Evolutionary conservation across 1,140 invertebrate genomes (phyloP), one percentile per base, ranked within the genome.

Genomic region (Oreohelix idahoensis): DNA sequence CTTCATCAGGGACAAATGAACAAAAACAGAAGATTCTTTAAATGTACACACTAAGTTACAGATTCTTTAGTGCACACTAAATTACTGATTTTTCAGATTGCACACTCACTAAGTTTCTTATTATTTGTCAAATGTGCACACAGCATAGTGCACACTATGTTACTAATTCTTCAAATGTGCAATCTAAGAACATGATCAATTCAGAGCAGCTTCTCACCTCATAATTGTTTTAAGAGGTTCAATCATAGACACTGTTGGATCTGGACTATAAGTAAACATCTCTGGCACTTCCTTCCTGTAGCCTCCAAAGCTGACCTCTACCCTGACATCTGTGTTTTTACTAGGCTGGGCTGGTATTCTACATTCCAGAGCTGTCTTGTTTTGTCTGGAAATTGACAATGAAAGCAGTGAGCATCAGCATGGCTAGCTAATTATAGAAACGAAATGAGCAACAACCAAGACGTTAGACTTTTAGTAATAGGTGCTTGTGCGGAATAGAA

Each of bases 221-320:
- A 91, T 75, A 20, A 91, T 90, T 42, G 84, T 88, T 45, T 85
- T 87, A 29, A 82, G 88, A 0, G 90, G 90, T 63, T 88, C 88
- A n/a, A 91, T 88, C 63, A 84, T 84, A 13, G 73, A 81, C n/a
- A 91, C 89, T n/a, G 82, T 86, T 13, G 90, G 90, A 69, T 91
- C 89, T 5, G 86, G 71, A 0, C 78, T 79, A 78, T 90, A 91
- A 0, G 78, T 76, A 83, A 90, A 91, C 26, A 85, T 84, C 20
- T 87, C 76, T 8, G 79, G 35, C 0, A 86, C 42, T 0, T 84
- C 42, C 69, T 89, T 88, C 45, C 84, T 86, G n/a, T 84, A 85
- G 29, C 89, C 89, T 38, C 90, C 89, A 87, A 91, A 91, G 80
- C 84, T 89, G 35, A 91, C 87, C 82, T 89, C 85, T 10, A 91